phyloP scores from a whole-genome alignment of 2,888 invertebrate genomes.

The Gerosis bhagava region DNA sequence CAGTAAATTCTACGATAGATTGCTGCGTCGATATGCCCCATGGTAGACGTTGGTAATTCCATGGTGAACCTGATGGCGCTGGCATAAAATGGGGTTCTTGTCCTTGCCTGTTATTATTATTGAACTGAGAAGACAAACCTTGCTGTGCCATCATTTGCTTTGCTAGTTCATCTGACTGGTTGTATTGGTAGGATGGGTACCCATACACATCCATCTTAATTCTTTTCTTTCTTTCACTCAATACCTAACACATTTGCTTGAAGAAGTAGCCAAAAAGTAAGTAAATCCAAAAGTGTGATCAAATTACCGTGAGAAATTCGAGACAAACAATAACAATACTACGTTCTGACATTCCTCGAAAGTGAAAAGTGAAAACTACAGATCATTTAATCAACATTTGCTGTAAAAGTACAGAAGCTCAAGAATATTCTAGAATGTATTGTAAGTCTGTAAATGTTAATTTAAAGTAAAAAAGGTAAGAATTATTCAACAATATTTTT shows the following conservation, averaged over 20 bases:
- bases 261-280: no score
- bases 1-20: constrained; percentile 72
- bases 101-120: constrained; percentile 39
- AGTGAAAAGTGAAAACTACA: no score
- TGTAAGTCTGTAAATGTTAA: neutral
- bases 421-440: constrained; percentile 18
- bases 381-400: no score
- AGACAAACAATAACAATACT: constrained; percentile 27
- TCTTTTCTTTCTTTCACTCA: no score
- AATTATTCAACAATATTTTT: no score
- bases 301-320: constrained; percentile 17
- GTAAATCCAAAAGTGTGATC: constrained; percentile 1
- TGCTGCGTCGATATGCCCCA: constrained; percentile 76
- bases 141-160: constrained; percentile 70
- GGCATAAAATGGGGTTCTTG: constrained; percentile 63
- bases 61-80: constrained; percentile 66
- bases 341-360: constrained; percentile 24
- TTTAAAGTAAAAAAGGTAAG: no score
- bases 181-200: constrained; percentile 57
- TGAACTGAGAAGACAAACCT: constrained; percentile 52
- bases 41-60: constrained; percentile 78
- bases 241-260: no score
- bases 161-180: constrained; percentile 62
- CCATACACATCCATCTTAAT: constrained; percentile 67
- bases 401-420: no score